Evolutionary conservation across 2,888 invertebrate genomes (phyloP), one percentile per base, ranked within the genome.

Genomic region (Microplitis deprimator): DNA sequence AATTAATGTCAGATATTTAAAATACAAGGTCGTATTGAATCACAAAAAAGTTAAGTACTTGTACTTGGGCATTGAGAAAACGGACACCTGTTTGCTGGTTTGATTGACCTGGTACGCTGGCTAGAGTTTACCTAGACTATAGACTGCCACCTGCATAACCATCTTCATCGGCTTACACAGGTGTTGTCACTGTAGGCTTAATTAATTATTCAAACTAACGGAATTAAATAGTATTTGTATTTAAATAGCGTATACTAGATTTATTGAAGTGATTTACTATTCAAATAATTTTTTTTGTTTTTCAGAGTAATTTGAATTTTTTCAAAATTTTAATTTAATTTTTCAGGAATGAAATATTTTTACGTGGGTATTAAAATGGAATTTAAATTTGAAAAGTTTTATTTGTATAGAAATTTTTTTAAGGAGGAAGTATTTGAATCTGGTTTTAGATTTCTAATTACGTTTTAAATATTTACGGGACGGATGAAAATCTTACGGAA

Each of bases 131-230:
- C 29, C 17, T 72, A 50, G 50, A 50, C 50, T 50, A 8, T 50
- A 50, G 71, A 72, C 38, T 40, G 8, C 62, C 71, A 72, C 71
- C 71, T 72, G 71, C n/a, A 40, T 40, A 38, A 59, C 38, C 41
- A 70, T 70, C 60, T 60, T 39, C 38, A 61, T 38, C 62, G 71
- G 20, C 71, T 29, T 72, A 62, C 84, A 86, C 87, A 87, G 87
- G 87, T 87, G 87, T 87, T 85, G 83, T 82, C 83, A 82, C 80
- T 6, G 6, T 17, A 41, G 20, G 16, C 16, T 41, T 41, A 68
- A 68, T 17, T 68, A 68, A 68, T 68, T 40, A 40, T 68, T 50
- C 50, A 13, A 50, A 13, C 50, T 50, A 50, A 50, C 50, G 50
- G 50, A 50, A 50, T 50, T 13, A 8, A 50, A 50, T 50, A 13